A percentile compares a stretch with the other conserved stretches of the same genome.
phyloP scores from a whole-genome alignment of 2,797 vertebrate genomes.

The Tangara arthus region DNA sequence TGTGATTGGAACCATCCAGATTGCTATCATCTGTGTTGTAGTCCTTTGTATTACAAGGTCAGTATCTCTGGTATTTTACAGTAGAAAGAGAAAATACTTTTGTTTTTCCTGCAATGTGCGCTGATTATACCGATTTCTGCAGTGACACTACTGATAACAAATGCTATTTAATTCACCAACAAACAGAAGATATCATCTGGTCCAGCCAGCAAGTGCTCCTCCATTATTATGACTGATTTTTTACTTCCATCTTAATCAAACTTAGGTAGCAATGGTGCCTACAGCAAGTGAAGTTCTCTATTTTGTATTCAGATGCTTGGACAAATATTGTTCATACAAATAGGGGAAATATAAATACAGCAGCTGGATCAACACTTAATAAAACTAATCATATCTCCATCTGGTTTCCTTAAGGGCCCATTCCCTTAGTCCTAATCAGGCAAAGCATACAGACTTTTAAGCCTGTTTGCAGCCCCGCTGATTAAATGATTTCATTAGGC shows the following conservation, averaged over 20 bases:
- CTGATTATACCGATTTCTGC: neutral
- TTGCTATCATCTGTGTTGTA: conserved; percentile 98
- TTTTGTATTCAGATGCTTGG: conserved; percentile 50
- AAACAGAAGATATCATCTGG: neutral
- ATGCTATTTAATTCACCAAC: neutral
- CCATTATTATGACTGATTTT: neutral
- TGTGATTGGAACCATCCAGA: conserved; percentile 98
- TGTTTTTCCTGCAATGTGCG: neutral
- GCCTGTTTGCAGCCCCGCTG: conserved; percentile 27
- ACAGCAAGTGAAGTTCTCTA: conserved; percentile 7
- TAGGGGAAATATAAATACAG: conserved; percentile 50
- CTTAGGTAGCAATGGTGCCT: neutral
- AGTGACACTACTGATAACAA: neutral
- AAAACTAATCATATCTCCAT: conserved; percentile 60
- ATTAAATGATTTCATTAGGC: conserved; percentile 62
- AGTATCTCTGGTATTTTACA: conserved; percentile 58
- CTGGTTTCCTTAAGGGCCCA: conserved; percentile 48
- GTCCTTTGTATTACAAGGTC: conserved; percentile 99
- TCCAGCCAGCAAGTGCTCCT: neutral
- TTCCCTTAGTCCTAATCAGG: conserved; percentile 55
- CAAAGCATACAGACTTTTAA: conserved; percentile 45
- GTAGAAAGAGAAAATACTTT: neutral
- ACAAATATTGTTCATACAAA: conserved; percentile 56
- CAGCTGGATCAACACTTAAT: conserved; percentile 61
- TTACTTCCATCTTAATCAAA: conserved; percentile 42